These are phyloP conservation scores for Marronus borbonicus DNA, from an alignment of 2,888 invertebrate species.

Conservation along the genomic window DNA sequence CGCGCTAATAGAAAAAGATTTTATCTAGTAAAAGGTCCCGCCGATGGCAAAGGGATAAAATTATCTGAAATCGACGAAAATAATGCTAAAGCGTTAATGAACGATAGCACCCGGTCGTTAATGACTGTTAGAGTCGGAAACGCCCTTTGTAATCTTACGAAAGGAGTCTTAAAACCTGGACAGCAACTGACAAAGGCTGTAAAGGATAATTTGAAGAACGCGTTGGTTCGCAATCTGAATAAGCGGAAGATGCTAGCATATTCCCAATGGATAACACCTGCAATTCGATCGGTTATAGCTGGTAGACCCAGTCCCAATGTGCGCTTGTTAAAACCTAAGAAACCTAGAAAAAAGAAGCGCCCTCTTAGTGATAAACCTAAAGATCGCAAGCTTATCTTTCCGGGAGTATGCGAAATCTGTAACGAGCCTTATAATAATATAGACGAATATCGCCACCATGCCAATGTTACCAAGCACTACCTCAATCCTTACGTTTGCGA, in stretches of 20 bases:
- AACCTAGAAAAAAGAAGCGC: constrained; percentile 9
- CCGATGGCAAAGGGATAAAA: constrained; percentile 4
- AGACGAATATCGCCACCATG: constrained; percentile 43
- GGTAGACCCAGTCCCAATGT: background rate
- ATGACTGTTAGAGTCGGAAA: constrained; percentile 20
- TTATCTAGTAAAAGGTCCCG: constrained; percentile 27
- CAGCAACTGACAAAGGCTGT: background rate
- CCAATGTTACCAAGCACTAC: constrained; percentile 44
- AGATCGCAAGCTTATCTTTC: constrained; percentile 17
- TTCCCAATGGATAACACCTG: constrained; percentile 19
- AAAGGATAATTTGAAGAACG: constrained; percentile 3
- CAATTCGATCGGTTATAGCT: constrained; percentile 15
- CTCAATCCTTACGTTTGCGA: constrained; percentile 50
- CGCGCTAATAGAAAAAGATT: constrained; percentile 20
- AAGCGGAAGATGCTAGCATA: constrained; percentile 28
- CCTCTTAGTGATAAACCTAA: constrained; percentile 20
- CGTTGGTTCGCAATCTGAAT: constrained; percentile 13
- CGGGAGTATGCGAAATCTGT: constrained; percentile 41
- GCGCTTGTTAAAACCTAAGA: constrained; percentile 17
- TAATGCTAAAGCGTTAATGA: constrained; percentile 28
- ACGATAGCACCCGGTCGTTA: background rate
- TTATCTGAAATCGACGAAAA: constrained; percentile 42
- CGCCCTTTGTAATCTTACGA: constrained; percentile 22
- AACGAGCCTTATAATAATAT: constrained; percentile 27
- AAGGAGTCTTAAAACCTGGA: constrained; percentile 19